Percentiles rank a stretch among this genome's conserved stretches.
phyloP scores from a whole-genome alignment of 2,113 vertebrate species.

The Cnemophilus loriae region DNA sequence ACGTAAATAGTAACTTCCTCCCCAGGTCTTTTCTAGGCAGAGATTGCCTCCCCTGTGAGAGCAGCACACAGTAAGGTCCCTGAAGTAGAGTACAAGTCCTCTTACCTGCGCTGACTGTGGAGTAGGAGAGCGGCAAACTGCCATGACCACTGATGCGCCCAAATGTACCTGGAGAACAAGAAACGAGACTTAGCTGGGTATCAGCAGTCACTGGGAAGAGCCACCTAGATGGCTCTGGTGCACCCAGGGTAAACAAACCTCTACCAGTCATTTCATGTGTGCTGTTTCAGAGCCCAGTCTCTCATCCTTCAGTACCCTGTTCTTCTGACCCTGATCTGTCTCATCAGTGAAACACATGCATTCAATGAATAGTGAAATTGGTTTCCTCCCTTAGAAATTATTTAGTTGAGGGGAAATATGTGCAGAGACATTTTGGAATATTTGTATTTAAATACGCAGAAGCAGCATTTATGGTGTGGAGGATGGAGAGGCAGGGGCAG shows the following conservation, averaged over 20 bases:
- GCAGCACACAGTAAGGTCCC: background rate
- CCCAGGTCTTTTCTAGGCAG: background rate
- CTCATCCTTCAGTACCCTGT: background rate
- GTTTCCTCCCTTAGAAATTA: background rate
- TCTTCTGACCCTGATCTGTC: background rate
- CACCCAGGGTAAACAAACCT: background rate
- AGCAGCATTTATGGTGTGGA: background rate
- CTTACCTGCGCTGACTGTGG: conserved; percentile 59
- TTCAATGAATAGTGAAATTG: background rate
- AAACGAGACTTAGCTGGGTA: background rate
- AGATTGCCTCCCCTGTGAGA: background rate
- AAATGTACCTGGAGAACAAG: conserved; percentile 45
- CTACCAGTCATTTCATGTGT: background rate
- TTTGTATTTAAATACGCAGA: background rate
- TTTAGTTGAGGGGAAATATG: background rate
- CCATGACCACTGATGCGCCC: conserved; percentile 60
- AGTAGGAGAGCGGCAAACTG: conserved; percentile 53
- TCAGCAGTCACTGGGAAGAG: background rate
- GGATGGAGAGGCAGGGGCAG: background rate
- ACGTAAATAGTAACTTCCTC: background rate
- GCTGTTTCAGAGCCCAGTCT: background rate
- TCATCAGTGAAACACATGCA: background rate
- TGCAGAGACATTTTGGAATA: background rate
- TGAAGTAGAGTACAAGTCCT: background rate
- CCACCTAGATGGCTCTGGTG: background rate